Percentiles rank a stretch among this genome's conserved stretches.
Conservation (phyloP, 1,140 invertebrate species). For the Zaprionus davidi region DNA sequence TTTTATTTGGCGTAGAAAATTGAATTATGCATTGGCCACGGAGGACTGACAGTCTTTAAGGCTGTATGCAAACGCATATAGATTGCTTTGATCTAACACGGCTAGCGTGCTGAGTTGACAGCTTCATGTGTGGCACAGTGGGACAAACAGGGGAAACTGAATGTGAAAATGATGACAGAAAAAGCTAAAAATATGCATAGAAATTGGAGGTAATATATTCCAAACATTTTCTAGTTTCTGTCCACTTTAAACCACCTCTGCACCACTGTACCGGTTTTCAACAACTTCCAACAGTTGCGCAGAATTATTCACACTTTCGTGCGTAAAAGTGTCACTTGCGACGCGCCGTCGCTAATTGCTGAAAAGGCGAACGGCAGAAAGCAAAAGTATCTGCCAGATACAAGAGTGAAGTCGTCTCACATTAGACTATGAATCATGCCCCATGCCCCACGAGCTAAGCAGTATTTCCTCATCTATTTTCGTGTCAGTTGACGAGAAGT, state of each 20-base stretch:
- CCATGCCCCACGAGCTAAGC: conserved; percentile 21
- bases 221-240: not conserved
- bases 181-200: not conserved
- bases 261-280: conserved; percentile 57
- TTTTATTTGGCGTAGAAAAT: conserved; percentile 34
- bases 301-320: conserved; percentile 77
- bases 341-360: conserved; percentile 72
- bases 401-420: conserved; percentile 38
- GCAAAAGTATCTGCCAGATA: conserved; percentile 50
- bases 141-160: not conserved
- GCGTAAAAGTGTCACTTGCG: conserved; percentile 78
- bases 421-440: conserved; percentile 61
- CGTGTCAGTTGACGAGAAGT: not conserved
- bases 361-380: conserved; percentile 47
- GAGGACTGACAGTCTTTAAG: conserved; percentile 20
- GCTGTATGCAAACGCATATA: conserved; percentile 33
- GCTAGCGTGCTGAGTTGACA: conserved; percentile 53
- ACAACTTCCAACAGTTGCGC: conserved; percentile 52
- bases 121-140: conserved; percentile 55
- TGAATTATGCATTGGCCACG: conserved; percentile 51
- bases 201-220: not conserved
- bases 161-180: not conserved
- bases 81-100: conserved; percentile 49
- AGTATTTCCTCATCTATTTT: conserved; percentile 40
- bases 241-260: not conserved